Conservation (phyloP, 2,113 vertebrate species). For the Junco hyemalis region DNA sequence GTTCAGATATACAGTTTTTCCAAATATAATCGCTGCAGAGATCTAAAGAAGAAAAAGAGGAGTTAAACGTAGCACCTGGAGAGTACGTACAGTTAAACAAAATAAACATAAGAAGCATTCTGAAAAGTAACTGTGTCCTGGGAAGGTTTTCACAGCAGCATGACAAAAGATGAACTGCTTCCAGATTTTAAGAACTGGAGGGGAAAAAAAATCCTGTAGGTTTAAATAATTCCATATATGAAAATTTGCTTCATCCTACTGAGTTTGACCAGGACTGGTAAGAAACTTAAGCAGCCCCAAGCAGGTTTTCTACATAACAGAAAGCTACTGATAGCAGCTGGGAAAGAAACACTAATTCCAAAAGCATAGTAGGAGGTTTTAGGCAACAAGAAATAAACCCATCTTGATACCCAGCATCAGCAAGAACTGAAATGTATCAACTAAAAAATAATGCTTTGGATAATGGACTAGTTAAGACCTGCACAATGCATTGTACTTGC, state of each 20-base stretch:
- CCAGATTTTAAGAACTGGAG: constrained; percentile 30
- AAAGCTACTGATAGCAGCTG: not conserved
- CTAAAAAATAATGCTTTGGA: not conserved
- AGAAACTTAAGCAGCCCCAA: constrained; percentile 1
- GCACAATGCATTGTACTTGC: not conserved
- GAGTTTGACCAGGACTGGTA: not conserved
- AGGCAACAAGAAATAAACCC: not conserved
- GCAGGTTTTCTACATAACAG: not conserved
- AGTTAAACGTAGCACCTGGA: constrained; percentile 82
- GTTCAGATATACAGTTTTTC: constrained; percentile 97
- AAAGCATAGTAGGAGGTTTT: not conserved
- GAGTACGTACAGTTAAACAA: constrained; percentile 72
- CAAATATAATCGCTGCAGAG: constrained; percentile 98
- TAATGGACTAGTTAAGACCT: not conserved
- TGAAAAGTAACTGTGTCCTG: constrained; percentile 60
- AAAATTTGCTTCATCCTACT: not conserved
- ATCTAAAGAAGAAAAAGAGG: constrained; percentile 99
- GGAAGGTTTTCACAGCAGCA: constrained; percentile 25
- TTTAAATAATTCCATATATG: constrained; percentile 10
- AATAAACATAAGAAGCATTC: constrained; percentile 69
- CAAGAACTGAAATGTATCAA: not conserved
- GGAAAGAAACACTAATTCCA: not conserved
- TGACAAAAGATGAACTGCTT: constrained; percentile 42
- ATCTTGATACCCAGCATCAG: not conserved
- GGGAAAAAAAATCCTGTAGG: not conserved